phyloP scores from a whole-genome alignment of 2,888 invertebrate genomes.

The Folsomia candida region DNA sequence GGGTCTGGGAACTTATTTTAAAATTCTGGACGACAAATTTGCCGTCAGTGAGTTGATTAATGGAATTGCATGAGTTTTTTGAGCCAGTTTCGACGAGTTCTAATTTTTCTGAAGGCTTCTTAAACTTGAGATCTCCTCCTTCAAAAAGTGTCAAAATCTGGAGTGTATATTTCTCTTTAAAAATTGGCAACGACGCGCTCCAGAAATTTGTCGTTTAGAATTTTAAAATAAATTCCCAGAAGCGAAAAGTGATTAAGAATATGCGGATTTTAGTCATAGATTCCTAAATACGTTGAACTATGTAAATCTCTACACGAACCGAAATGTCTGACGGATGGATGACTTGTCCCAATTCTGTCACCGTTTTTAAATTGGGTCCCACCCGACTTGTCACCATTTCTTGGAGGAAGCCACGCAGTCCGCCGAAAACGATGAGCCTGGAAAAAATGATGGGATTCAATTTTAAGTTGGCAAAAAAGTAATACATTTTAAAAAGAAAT shows the following conservation, averaged over 20 bases:
- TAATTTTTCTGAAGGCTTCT: too few species aligned
- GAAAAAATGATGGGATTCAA: neutral
- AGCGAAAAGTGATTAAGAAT: too few species aligned
- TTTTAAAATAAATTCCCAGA: constrained; percentile 1
- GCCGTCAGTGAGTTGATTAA: too few species aligned
- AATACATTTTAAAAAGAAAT: neutral
- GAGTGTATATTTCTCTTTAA: too few species aligned
- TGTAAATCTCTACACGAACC: too few species aligned
- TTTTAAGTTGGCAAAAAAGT: constrained; percentile 8
- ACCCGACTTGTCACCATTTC: constrained; percentile 69
- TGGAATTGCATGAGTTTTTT: too few species aligned
- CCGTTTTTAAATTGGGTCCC: constrained; percentile 73
- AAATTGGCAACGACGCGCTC: too few species aligned
- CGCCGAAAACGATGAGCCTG: constrained; percentile 74
- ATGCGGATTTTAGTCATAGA: neutral
- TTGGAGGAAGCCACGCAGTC: constrained; percentile 69
- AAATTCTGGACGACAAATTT: too few species aligned
- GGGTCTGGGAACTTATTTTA: too few species aligned
- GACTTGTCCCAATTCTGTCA: constrained; percentile 71
- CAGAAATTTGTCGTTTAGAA: neutral
- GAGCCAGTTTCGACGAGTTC: too few species aligned
- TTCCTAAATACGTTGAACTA: neutral
- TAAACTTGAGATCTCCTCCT: too few species aligned
- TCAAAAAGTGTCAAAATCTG: too few species aligned
- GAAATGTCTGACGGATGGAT: constrained; percentile 69